Evolutionary conservation across 1,140 invertebrate genomes (phyloP).

Genomic region (Polypedilum vanderplanki): DNA sequence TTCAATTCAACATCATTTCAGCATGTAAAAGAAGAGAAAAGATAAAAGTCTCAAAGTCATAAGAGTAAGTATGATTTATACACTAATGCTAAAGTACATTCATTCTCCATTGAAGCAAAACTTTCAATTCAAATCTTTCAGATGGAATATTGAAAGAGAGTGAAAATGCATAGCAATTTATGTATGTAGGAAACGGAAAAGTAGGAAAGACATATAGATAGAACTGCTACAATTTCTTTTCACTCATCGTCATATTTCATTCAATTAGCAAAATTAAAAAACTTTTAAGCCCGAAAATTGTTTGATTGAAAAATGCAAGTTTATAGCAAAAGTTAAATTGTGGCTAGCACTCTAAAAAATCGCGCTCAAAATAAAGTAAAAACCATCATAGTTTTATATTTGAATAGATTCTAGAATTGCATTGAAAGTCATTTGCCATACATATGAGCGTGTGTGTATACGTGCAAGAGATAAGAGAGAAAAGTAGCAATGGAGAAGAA

Average conservation of each 20-base stretch:
- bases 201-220: not conserved
- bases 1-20: too few relatives aligned
- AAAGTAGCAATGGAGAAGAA: not conserved
- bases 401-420: not conserved
- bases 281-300: not conserved
- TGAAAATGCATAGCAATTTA: too few relatives aligned
- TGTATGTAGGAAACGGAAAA: not conserved
- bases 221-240: not conserved
- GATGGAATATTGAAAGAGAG: too few relatives aligned
- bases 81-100: too few relatives aligned
- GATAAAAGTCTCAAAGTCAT: too few relatives aligned
- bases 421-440: not conserved
- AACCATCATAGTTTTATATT: not conserved
- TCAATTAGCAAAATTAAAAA: conserved; percentile 20
- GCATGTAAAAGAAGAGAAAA: too few relatives aligned
- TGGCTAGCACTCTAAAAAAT: too few relatives aligned
- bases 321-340: too few relatives aligned
- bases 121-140: too few relatives aligned
- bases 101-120: too few relatives aligned
- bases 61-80: too few relatives aligned
- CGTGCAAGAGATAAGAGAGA: not conserved
- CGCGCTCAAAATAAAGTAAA: too few relatives aligned
- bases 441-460: not conserved
- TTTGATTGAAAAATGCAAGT: not conserved
- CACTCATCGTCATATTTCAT: not conserved